Evolutionary conservation across 2,113 vertebrate species (phyloP).

Genomic region (Coptodon rendalli): DNA sequence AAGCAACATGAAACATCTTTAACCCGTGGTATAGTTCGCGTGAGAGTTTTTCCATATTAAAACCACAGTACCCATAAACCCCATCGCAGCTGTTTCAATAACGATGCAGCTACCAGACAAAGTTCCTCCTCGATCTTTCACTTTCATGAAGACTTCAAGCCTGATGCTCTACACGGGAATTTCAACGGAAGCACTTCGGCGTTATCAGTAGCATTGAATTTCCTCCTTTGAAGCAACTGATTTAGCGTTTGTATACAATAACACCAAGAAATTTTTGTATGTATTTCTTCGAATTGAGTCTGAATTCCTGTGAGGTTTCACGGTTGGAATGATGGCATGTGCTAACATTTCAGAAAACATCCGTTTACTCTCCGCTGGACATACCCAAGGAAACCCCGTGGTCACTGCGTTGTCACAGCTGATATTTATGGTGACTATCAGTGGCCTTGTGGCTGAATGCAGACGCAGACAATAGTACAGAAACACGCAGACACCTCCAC

Average conservation of each 20-base stretch:
- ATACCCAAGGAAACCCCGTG: constrained; percentile 59
- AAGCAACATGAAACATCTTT: neutral
- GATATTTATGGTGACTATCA: neutral
- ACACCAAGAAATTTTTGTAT: neutral
- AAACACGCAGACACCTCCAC: constrained; percentile 4
- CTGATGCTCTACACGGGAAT: neutral
- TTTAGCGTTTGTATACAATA: neutral
- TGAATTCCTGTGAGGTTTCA: neutral
- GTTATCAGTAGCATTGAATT: neutral
- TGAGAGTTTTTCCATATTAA: neutral
- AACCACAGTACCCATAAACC: constrained; percentile 11
- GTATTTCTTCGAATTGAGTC: neutral
- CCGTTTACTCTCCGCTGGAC: neutral
- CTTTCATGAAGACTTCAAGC: neutral
- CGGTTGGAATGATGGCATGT: neutral
- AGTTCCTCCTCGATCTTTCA: constrained; percentile 12
- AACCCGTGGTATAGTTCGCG: neutral
- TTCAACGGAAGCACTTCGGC: neutral
- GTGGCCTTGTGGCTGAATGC: constrained; percentile 20
- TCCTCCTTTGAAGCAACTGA: neutral
- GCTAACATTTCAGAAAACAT: constrained; percentile 34
- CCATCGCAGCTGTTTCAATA: neutral
- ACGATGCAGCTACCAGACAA: neutral
- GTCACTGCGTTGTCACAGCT: constrained; percentile 25
- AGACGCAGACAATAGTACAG: neutral